Base-by-base conservation (phyloP, 2,797 vertebrate species). In the Galago senegalensis region DNA sequence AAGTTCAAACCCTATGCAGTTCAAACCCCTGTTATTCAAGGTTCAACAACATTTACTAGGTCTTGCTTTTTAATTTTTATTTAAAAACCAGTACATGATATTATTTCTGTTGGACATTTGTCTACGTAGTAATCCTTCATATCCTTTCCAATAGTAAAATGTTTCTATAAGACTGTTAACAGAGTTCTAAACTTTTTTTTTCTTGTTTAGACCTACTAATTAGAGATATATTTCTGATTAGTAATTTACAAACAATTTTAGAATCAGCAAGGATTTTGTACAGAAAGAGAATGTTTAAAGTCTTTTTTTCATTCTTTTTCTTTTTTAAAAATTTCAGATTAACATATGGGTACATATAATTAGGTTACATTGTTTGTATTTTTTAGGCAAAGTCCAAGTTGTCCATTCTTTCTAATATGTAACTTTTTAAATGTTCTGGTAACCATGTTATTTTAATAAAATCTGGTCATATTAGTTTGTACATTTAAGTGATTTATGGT, bases 91-190 rank as follows among this genome's bases (percentile, higher is more conserved):
- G 27, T 82, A 40, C 2, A n/a, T 81, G 53, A 63, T 3, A 69
- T 80, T 94, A 56, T 80, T 79, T 76, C 61, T 56, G 0, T 88
- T 93, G 14, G 13, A 75, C 49, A 31, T 72, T 85, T 95, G 13
- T 88, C 40, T 93, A 34, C 21, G 75, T 87, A 93, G 40, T 34
- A 87, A 31, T 61, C 53, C 37, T 65, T 94, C 29, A 77, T 93
- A 73, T 89, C 63, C 23, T 94, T 94, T 92, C 67, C 63, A 5
- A 75, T 79, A 79, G 31, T 85, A 95, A 93, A 95, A 88, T 83
- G 86, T 60, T 90, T 92, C 69, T 79, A 6, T 5, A 90, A 75
- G 37, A 80, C 23, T 95, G 17, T 95, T 90, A 83, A 73, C 21
- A 87, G 58, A 8, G 21, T 87, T 58, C 20, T 93, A 18, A 88